These are phyloP conservation scores for Benthochromis sp. DNA, from an alignment of 2,113 vertebrate species.

Conservation along the genomic window DNA sequence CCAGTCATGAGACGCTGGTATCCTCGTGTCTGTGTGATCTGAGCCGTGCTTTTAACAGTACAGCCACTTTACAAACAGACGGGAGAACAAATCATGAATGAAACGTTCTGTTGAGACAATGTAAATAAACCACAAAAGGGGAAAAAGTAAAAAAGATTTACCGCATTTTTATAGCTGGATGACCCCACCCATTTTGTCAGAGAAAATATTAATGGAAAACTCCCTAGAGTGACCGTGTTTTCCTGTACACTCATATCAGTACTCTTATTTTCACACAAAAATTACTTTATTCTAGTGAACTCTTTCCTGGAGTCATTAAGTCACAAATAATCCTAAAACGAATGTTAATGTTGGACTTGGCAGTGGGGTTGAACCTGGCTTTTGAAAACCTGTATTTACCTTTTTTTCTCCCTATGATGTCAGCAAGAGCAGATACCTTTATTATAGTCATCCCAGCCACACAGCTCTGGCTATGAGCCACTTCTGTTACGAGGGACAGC, in stretches of 20 bases:
- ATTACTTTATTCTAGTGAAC: background rate
- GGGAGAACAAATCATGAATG: background rate
- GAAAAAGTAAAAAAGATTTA: background rate
- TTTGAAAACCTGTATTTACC: background rate
- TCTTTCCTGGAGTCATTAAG: background rate
- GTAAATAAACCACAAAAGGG: background rate
- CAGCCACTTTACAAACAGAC: background rate
- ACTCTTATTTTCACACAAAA: background rate
- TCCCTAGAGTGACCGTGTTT: background rate
- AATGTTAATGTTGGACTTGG: background rate
- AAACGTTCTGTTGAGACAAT: background rate
- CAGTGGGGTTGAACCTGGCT: background rate
- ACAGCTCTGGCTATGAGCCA: background rate
- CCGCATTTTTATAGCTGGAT: background rate
- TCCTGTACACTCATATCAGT: background rate
- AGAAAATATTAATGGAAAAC: background rate
- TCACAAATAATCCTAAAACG: background rate
- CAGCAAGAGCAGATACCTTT: background rate
- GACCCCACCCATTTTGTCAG: background rate
- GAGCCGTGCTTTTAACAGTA: background rate
- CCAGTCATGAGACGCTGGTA: slow-evolving; percentile 42
- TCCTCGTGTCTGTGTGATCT: slow-evolving; percentile 1
- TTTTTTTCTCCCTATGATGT: background rate
- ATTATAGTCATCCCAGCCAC: background rate
- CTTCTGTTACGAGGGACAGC: background rate